A percentile compares a stretch with the other conserved stretches of the same genome.
phyloP scores from a whole-genome alignment of 2,888 invertebrate genomes.

The Timema podura region DNA sequence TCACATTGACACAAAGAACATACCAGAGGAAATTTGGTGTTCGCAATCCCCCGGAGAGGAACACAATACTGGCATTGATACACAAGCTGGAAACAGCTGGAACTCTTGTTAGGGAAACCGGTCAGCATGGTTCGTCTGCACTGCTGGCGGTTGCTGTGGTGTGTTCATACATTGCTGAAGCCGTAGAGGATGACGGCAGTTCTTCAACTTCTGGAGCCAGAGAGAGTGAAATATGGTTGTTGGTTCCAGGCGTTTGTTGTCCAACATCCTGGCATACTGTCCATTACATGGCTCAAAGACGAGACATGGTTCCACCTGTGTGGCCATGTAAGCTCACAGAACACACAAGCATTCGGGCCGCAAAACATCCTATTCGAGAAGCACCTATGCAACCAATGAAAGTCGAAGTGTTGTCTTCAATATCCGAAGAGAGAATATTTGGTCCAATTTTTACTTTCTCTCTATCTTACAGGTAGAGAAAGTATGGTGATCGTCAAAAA shows the following conservation, averaged over 20 bases:
- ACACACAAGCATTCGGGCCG: neutral
- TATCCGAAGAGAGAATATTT: conserved; percentile 9
- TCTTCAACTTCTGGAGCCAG: too few relatives aligned
- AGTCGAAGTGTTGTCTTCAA: too few relatives aligned
- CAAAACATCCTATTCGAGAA: neutral
- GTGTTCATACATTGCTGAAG: neutral
- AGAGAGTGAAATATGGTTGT: too few relatives aligned
- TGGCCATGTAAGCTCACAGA: neutral
- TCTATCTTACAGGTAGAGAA: too few relatives aligned
- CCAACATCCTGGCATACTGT: too few relatives aligned
- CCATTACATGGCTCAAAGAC: too few relatives aligned
- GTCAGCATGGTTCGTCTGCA: conserved; percentile 6
- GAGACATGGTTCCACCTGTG: too few relatives aligned
- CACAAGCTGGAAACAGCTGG: conserved; percentile 12
- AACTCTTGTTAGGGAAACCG: neutral
- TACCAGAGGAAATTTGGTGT: conserved; percentile 11
- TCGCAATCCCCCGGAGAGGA: conserved; percentile 2
- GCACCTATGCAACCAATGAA: too few relatives aligned
- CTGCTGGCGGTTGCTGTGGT: conserved; percentile 13
- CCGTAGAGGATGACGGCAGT: neutral
- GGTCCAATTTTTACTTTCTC: neutral
- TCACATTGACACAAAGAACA: too few relatives aligned
- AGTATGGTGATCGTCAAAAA: too few relatives aligned
- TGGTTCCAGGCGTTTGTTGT: too few relatives aligned
- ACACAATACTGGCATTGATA: conserved; percentile 12